Conservation (phyloP, 2,888 invertebrate genomes). For the Clistopyga incitator region DNA sequence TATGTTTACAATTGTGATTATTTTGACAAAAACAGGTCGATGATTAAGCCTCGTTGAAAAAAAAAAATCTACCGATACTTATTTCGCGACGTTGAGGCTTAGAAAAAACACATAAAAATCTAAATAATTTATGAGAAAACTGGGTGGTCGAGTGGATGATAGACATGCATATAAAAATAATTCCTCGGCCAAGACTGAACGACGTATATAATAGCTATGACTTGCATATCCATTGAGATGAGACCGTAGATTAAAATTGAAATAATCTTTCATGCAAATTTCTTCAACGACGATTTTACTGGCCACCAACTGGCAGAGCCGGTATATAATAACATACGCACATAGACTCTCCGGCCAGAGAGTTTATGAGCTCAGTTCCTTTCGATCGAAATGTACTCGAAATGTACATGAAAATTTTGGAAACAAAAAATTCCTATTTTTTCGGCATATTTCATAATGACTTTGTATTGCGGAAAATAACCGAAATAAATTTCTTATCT, state of each 20-base stretch:
- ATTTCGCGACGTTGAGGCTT: not conserved
- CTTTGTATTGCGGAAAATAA: too few relatives aligned
- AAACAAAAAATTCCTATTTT: too few relatives aligned
- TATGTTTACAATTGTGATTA: not conserved
- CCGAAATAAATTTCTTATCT: too few relatives aligned
- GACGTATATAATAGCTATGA: not conserved
- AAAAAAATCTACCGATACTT: not conserved
- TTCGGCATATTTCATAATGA: too few relatives aligned
- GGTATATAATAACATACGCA: slow-evolving; percentile 1
- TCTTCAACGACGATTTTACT: not conserved
- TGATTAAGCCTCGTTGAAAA: not conserved
- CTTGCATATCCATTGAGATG: slow-evolving; percentile 2
- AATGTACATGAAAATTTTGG: not conserved
- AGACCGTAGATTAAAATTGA: slow-evolving; percentile 14
- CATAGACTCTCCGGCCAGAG: not conserved
- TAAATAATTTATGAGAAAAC: not conserved
- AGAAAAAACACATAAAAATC: not conserved
- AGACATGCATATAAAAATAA: not conserved
- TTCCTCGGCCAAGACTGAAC: not conserved
- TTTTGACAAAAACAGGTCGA: not conserved
- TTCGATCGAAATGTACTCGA: slow-evolving; percentile 21
- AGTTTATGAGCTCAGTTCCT: not conserved
- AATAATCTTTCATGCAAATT: slow-evolving; percentile 32
- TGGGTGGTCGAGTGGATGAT: not conserved
- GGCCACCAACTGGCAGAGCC: not conserved